Base-by-base conservation (phyloP, 2,888 invertebrate species). In the Blastobasis adustella region DNA sequence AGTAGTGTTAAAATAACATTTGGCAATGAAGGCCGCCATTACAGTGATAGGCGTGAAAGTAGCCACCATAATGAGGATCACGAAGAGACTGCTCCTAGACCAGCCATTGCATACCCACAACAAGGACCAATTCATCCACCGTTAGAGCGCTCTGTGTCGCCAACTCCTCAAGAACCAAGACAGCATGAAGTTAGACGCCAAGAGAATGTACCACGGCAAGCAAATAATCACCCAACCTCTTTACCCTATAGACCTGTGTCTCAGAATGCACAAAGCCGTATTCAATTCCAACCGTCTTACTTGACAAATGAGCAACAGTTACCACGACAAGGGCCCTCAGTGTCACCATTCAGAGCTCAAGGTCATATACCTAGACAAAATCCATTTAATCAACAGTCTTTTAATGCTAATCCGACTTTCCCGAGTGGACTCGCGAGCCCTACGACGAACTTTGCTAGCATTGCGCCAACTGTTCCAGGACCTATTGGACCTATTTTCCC, bases 1-100 rank as follows among this genome's bases (percentile, higher is more conserved):
- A 94, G 94, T 61, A 95, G 94, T 49, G 93, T 96, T 2, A 94
- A 93, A 67, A 93, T 96, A 1, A 95, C 95, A 5, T 96, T 96
- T 64, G 95, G 95, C 0, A 92, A 89, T 54, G 92, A 93, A 58
- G 90, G 90, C 54, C 88, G 72, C 43, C 86, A 86, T 57, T 77
- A 84, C 54, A 70, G 77, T 59, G 79, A 81, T 48, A 76, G 85
- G 53, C 71, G 79, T 39, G 85, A 82, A 61, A 73, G 77, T 46
- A 67, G 64, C 49, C 58, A 63, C 9, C 68, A 72, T n/a, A 69
- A 66, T 1, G 89, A 89, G 70, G 77, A 77, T 40, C 85, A 76
- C 56, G 92, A 92, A 65, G 93, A 92, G 76, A 92, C 93, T 50
- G 91, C 92, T 38, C 91, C 92, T 10, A 90, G 90, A 55, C 91